Percentiles rank a stretch among this genome's conserved stretches.
Evolutionary conservation across 1,140 invertebrate genomes (phyloP).

Genomic region (Brachystomella parvula): DNA sequence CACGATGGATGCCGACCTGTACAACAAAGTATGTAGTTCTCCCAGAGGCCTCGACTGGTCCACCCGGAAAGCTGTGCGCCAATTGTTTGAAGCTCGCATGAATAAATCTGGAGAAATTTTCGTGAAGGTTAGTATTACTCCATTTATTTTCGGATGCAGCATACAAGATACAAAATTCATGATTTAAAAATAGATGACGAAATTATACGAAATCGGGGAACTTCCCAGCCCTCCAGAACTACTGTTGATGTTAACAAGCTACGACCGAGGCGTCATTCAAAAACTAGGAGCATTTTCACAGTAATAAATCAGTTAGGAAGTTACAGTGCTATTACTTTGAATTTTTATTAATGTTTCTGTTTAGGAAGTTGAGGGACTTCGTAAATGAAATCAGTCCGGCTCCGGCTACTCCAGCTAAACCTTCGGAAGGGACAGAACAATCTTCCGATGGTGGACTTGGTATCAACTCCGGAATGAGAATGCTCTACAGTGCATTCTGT

Average conservation of each 20-base stretch:
- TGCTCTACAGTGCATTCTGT: conserved; percentile 17
- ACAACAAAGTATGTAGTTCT: not conserved
- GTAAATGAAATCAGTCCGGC: not conserved
- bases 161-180: not conserved
- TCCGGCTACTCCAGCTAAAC: not conserved
- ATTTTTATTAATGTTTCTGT: not conserved
- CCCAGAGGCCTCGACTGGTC: not conserved
- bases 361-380: too few relatives aligned
- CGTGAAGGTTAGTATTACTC: not conserved
- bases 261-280: not conserved
- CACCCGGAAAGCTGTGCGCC: not conserved
- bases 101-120: not conserved
- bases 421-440: not conserved
- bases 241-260: not conserved
- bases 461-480: not conserved
- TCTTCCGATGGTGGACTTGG: not conserved
- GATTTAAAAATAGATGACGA: not conserved
- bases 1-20: not conserved
- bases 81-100: not conserved
- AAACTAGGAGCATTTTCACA: not conserved
- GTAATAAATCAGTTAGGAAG: not conserved
- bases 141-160: not conserved
- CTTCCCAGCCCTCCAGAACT: not conserved
- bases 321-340: not conserved
- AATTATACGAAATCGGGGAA: not conserved